Percentiles rank a stretch among this genome's conserved stretches.
Evolutionary conservation across 2,113 vertebrate genomes (phyloP).

Genomic region (Sinocyclocheilus grahami): DNA sequence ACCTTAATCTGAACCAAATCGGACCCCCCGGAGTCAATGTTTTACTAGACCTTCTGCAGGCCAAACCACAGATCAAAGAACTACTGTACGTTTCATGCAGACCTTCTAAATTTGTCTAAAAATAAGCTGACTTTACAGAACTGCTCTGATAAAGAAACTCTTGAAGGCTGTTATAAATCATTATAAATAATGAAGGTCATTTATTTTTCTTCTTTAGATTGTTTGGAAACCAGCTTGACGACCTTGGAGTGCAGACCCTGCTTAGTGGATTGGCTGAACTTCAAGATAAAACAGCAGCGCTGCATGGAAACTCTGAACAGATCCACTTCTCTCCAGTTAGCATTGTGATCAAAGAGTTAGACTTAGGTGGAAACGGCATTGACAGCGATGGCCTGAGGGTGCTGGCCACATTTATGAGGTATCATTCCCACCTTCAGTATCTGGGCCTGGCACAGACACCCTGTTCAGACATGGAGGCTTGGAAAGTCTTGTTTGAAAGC

Average conservation of each 20-base stretch:
- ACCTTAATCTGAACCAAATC: constrained; percentile 82
- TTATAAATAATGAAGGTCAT: background rate
- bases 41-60: constrained; percentile 73
- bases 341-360: constrained; percentile 74
- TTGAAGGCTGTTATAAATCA: constrained; percentile 11
- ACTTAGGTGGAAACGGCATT: constrained; percentile 78
- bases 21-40: constrained; percentile 73
- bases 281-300: constrained; percentile 63
- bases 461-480: constrained; percentile 65
- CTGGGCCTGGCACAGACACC: constrained; percentile 76
- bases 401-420: constrained; percentile 72
- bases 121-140: constrained; percentile 1
- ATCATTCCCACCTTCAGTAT: constrained; percentile 73
- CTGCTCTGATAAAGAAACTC: background rate
- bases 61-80: constrained; percentile 72
- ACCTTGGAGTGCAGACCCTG: constrained; percentile 71
- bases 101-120: background rate
- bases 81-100: constrained; percentile 73
- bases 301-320: constrained; percentile 37
- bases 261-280: constrained; percentile 76
- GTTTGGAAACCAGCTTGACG: constrained; percentile 80
- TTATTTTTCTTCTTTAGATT: constrained; percentile 66
- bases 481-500: constrained; percentile 77
- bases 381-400: constrained; percentile 69
- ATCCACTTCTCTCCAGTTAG: constrained; percentile 49